Conservation (phyloP, 2,888 invertebrate genomes). For the Argyresthia albistria region DNA sequence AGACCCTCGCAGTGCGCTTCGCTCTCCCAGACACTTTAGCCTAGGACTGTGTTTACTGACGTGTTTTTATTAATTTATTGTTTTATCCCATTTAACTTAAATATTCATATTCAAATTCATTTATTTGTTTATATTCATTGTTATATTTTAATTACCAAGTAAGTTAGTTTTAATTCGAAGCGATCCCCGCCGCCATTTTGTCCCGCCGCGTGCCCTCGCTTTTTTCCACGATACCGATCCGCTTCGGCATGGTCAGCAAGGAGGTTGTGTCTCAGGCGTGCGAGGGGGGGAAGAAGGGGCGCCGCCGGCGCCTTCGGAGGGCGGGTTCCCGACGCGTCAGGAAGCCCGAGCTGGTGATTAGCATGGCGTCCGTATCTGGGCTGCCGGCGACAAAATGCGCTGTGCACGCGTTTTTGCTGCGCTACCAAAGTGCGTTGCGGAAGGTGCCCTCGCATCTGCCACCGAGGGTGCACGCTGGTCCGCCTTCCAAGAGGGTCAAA, state of each 20-base stretch:
- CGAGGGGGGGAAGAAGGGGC: constrained; percentile 33
- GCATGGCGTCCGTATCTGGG: constrained; percentile 14
- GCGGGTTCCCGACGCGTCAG: constrained; percentile 37
- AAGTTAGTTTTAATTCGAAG: too few relatives aligned
- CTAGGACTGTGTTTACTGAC: constrained; percentile 2
- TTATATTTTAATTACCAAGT: too few relatives aligned
- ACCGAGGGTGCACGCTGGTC: constrained; percentile 51
- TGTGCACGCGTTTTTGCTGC: constrained; percentile 49
- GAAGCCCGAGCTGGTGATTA: constrained; percentile 17
- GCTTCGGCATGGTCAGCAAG: constrained; percentile 35
- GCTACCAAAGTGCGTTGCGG: constrained; percentile 52
- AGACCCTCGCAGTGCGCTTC: not conserved
- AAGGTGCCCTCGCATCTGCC: constrained; percentile 50
- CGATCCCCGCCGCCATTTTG: constrained; percentile 42
- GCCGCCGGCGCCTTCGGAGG: constrained; percentile 35
- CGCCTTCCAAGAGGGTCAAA: constrained; percentile 54
- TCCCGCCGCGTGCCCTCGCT: constrained; percentile 13
- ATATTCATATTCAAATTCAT: not conserved
- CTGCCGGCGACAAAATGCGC: constrained; percentile 38
- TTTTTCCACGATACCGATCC: constrained; percentile 14
- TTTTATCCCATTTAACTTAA: constrained; percentile 22
- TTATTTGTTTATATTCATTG: not conserved
- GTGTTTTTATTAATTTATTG: constrained; percentile 1
- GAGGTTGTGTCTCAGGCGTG: constrained; percentile 22
- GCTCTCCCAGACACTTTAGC: constrained; percentile 14